Conservation (phyloP, 2,797 vertebrate genomes). For the Fringilla coelebs region DNA sequence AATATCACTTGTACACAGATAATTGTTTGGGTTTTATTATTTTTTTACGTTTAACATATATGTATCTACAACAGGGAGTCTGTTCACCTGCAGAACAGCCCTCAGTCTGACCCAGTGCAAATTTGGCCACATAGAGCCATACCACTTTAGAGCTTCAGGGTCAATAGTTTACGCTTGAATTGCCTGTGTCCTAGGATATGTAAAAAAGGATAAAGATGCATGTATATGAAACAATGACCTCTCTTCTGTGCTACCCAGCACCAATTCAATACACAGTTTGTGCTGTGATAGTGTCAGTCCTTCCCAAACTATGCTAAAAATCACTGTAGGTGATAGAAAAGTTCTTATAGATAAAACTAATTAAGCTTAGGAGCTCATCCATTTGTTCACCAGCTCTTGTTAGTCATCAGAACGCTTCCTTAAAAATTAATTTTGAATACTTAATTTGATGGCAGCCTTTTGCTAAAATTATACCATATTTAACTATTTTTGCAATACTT, state of each 20-base stretch:
- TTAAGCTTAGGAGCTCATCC: not conserved
- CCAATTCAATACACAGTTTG: not conserved
- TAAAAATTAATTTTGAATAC: not conserved
- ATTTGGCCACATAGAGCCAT: not conserved
- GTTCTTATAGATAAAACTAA: not conserved
- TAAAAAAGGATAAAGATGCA: not conserved
- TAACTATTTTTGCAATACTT: not conserved
- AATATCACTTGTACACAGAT: not conserved
- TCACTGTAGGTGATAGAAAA: not conserved
- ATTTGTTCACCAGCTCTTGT: not conserved
- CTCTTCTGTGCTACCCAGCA: not conserved
- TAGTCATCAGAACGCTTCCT: not conserved
- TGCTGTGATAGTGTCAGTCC: not conserved
- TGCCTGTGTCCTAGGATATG: not conserved
- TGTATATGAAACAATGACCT: not conserved
- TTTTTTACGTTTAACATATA: not conserved
- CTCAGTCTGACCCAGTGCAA: not conserved
- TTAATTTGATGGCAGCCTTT: not conserved
- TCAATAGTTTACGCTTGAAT: not conserved
- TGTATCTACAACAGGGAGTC: not conserved
- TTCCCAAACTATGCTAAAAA: not conserved
- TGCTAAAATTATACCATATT: not conserved
- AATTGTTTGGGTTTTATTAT: too few species aligned
- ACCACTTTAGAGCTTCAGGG: not conserved
- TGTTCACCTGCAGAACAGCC: not conserved